Conservation (phyloP, 2,113 vertebrate genomes). For the Gallinago paraguaiae region DNA sequence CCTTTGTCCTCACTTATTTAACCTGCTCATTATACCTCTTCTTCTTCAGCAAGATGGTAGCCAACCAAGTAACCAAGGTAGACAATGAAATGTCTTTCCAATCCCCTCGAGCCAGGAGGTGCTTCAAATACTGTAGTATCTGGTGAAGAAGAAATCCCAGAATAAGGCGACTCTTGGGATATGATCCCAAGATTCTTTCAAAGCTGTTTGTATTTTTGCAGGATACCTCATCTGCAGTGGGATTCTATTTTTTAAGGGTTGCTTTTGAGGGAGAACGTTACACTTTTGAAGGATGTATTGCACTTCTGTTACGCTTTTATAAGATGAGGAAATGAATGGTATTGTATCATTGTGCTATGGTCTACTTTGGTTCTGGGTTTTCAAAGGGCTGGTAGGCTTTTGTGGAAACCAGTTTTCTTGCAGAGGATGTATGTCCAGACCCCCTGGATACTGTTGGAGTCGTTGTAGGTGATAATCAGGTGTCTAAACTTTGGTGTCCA, state of each 20-base stretch:
- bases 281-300: neutral
- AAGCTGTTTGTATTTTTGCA: neutral
- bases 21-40: neutral
- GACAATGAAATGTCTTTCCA: neutral
- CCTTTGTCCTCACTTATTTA: neutral
- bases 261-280: neutral
- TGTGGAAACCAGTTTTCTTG: neutral
- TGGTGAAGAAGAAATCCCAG: neutral
- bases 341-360: neutral
- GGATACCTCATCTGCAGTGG: neutral
- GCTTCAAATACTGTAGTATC: neutral
- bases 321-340: neutral
- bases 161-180: neutral
- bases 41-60: neutral
- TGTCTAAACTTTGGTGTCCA: neutral
- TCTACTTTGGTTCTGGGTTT: neutral
- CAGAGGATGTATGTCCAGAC: neutral
- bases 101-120: fast-evolving
- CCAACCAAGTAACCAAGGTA: neutral
- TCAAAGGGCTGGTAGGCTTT: neutral
- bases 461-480: neutral
- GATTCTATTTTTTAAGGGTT: neutral
- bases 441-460: neutral
- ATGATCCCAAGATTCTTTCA: neutral
- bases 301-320: neutral